Evolutionary conservation across 2,113 vertebrate genomes (phyloP).

Genomic region (Gnathonemus longibarbis): DNA sequence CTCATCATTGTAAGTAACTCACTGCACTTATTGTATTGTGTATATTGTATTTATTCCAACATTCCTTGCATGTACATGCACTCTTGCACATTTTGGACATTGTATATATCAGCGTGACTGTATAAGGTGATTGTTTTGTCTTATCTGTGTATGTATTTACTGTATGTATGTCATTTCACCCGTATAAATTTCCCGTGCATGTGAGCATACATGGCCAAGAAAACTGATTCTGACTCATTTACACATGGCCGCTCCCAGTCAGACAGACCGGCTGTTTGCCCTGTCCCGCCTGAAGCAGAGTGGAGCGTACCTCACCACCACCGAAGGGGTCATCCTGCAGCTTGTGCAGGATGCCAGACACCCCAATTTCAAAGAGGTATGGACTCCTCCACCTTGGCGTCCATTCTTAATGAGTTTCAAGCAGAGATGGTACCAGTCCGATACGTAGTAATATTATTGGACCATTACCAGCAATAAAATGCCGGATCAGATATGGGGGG

Average conservation of each 20-base stretch:
- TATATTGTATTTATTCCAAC: not conserved
- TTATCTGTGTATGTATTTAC: not conserved
- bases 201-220: not conserved
- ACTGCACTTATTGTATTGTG: not conserved
- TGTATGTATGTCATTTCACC: not conserved
- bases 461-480: not conserved
- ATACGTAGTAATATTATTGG: not conserved
- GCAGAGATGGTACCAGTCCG: not conserved
- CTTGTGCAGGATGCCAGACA: conserved; percentile 72
- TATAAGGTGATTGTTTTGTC: not conserved
- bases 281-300: conserved; percentile 77
- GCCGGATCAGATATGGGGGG: too few relatives aligned
- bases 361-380: conserved; percentile 77
- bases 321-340: conserved; percentile 75
- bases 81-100: not conserved
- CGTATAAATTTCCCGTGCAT: not conserved
- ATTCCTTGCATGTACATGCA: not conserved
- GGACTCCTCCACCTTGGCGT: too few relatives aligned
- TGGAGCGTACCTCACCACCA: conserved; percentile 76
- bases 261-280: conserved; percentile 79
- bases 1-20: not conserved
- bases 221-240: not conserved
- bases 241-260: conserved; percentile 49
- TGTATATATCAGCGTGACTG: not conserved
- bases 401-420: not conserved